These are phyloP conservation scores for Chaetodon trifascialis DNA, from an alignment of 2,113 vertebrate species.

Conservation along the genomic window DNA sequence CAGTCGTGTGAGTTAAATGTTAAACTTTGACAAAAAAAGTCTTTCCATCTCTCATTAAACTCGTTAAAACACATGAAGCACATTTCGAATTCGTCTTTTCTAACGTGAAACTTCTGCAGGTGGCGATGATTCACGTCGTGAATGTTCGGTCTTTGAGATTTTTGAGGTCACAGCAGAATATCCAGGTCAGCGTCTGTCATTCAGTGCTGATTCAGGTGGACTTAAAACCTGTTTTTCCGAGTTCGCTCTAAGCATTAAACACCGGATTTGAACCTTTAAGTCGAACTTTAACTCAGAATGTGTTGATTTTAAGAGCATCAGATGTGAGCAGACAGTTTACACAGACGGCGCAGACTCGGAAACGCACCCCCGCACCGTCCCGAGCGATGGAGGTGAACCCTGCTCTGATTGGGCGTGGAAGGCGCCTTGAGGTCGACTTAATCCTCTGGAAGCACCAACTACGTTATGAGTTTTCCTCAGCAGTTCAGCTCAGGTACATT, in stretches of 20 bases:
- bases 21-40: no score
- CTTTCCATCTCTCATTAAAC: no score
- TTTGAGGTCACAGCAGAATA: not conserved
- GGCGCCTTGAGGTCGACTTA: conserved; percentile 21
- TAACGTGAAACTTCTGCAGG: no score
- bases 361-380: not conserved
- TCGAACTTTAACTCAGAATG: not conserved
- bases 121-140: not conserved
- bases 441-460: conserved; percentile 34
- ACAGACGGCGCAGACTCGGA: conserved; percentile 1
- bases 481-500: conserved; percentile 13
- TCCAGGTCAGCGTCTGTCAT: not conserved
- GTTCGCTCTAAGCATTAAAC: not conserved
- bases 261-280: no score
- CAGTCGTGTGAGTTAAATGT: no score
- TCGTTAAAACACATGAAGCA: no score
- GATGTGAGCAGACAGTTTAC: not conserved
- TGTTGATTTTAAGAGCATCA: not conserved
- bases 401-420: conserved; percentile 26
- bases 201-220: not conserved
- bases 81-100: no score
- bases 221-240: not conserved
- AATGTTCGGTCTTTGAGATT: not conserved
- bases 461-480: not conserved
- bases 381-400: not conserved